Conservation (phyloP, 2,888 invertebrate genomes). For the Willowsia nigromaculata region DNA sequence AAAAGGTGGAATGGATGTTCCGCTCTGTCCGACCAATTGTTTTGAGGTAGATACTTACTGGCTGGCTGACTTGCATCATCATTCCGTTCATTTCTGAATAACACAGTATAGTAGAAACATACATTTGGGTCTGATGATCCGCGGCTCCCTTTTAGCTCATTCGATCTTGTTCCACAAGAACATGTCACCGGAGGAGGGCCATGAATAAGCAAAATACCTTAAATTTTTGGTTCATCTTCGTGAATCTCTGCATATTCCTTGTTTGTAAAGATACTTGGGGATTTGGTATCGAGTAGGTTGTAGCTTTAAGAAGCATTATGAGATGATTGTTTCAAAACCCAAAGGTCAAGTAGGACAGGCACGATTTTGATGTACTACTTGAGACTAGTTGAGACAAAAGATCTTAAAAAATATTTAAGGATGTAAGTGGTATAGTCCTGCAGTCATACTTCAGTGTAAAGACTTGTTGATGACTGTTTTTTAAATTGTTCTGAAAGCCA, state of each 20-base stretch:
- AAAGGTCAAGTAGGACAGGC: slow-evolving; percentile 63
- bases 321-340: slow-evolving; percentile 28
- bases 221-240: slow-evolving; percentile 47
- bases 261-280: slow-evolving; percentile 4
- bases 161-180: slow-evolving; percentile 53
- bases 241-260: slow-evolving; percentile 12
- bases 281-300: background rate
- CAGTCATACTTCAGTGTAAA: background rate
- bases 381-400: slow-evolving; percentile 27
- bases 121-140: slow-evolving; percentile 28
- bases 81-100: background rate
- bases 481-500: slow-evolving; percentile 58
- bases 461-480: slow-evolving; percentile 44
- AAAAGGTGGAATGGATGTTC: background rate
- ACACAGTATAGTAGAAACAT: background rate
- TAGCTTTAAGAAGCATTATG: background rate
- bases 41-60: background rate
- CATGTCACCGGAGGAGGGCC: slow-evolving; percentile 65
- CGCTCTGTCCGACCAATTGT: slow-evolving; percentile 3
- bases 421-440: background rate
- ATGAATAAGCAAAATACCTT: slow-evolving; percentile 64
- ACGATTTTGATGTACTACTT: slow-evolving; percentile 54
- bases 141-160: slow-evolving; percentile 66
- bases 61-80: background rate
- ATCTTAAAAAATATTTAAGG: background rate